phyloP scores from a whole-genome alignment of 2,797 vertebrate species.

The Cichlasoma orientale region DNA sequence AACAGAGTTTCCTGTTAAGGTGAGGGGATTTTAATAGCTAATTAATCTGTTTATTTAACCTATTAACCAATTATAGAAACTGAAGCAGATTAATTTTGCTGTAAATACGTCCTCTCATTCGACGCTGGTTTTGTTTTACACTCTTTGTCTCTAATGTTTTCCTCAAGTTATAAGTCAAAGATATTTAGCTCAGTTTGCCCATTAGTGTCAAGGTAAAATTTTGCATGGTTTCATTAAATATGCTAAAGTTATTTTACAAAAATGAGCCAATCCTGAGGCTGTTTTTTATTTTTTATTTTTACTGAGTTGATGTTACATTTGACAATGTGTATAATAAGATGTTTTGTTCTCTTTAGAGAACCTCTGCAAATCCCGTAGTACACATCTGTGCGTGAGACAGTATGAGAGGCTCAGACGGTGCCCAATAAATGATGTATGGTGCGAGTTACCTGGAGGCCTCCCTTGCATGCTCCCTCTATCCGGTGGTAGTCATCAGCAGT shows the following conservation, averaged over 20 bases:
- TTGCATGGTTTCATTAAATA: neutral
- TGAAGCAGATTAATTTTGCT: too few species aligned
- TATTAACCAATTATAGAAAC: too few species aligned
- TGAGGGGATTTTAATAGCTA: neutral
- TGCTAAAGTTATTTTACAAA: neutral
- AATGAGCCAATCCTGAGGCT: neutral
- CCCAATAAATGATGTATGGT: neutral
- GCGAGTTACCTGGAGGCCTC: conserved; percentile 85
- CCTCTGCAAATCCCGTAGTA: neutral
- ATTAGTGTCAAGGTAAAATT: neutral
- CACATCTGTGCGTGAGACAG: neutral
- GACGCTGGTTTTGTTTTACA: too few species aligned
- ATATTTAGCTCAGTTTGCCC: neutral
- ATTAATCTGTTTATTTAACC: neutral
- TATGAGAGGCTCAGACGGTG: neutral
- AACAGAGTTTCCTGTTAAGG: conserved; percentile 86
- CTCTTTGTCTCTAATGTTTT: neutral
- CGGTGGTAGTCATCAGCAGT: conserved; percentile 88
- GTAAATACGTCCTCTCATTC: too few species aligned
- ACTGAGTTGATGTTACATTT: neutral
- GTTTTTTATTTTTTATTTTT: too few species aligned
- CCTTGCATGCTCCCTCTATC: conserved; percentile 93
- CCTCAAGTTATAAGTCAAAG: neutral
- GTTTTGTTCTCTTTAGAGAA: neutral
- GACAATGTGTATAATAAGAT: neutral